Conservation (phyloP, 2,797 vertebrate genomes). For the Rhynchotus rufescens region DNA sequence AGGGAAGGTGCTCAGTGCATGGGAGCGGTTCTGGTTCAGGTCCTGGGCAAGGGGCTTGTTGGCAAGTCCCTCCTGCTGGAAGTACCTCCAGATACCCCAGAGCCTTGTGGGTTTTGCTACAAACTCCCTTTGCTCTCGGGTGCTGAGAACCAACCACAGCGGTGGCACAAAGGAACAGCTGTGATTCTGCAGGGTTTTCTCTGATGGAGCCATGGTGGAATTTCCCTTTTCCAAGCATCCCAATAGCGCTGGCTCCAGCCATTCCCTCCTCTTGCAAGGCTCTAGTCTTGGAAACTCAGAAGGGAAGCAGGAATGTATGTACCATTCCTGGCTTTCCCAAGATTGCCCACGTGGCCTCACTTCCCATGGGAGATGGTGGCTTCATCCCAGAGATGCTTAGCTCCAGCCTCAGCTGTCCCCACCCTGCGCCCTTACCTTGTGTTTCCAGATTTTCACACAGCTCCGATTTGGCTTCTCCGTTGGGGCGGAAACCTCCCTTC, state of each 20-base stretch:
- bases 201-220: neutral
- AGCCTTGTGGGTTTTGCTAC: neutral
- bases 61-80: rapidly evolving
- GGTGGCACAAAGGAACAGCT: neutral
- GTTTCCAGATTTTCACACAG: conserved; percentile 95
- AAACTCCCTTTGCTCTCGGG: neutral
- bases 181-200: neutral
- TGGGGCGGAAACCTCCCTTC: conserved; percentile 92
- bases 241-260: neutral
- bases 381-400: neutral
- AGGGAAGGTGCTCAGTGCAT: neutral
- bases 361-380: neutral
- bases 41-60: rapidly evolving
- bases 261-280: neutral
- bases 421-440: conserved; percentile 83
- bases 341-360: neutral
- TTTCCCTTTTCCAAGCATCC: neutral
- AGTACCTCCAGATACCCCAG: neutral
- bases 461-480: conserved; percentile 95
- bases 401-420: neutral
- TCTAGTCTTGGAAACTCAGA: neutral
- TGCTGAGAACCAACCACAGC: neutral
- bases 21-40: neutral
- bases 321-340: neutral
- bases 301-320: rapidly evolving